Evolutionary conservation across 2,797 vertebrate species (phyloP), one percentile per base, ranked within the genome.

Genomic region (Hyperoplus immaculatus): DNA sequence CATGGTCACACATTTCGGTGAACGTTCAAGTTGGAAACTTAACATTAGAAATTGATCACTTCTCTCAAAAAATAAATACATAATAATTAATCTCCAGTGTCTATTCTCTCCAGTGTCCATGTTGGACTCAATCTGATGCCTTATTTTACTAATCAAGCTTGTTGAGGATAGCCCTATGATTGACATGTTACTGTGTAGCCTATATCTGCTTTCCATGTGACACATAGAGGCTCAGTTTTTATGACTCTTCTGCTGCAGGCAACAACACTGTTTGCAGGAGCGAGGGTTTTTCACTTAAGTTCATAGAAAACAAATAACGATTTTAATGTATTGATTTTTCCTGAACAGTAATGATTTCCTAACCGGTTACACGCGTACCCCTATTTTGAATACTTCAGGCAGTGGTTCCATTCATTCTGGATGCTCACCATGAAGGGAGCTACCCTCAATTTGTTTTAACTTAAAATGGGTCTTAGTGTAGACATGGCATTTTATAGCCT

Each of bases 241-340:
- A 66, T 73, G 51, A 56, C 16, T 64, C 49, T 67, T 67, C 54
- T 50, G 63, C 61, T 61, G 61, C 16, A 80, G 67, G 72, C 43
- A 71, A 46, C 54, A 66, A 55, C 46, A 56, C 39, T 57, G 36
- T 69, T 59, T 45, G 60, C 78, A 83, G 75, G 75, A 71, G 65
- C 1, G 11, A 56, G 29, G 29, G 7, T 64, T 38, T 57, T 50
- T 81, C n/a, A 8, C 51, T 2, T 29, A 29, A 29, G 29, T 29
- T 29, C 29, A 29, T 29, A 29, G 29, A 29, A 29, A 29, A 29
- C 29, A 29, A 29, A 29, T 29, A 29, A 29, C 29, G 29, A 29
- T 29, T 29, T 29, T 29, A 29, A 29, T 29, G 29, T 29, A 29
- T 29, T 29, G 29, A 29, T 29, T 29, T 29, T 29, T 29, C 29